Evolutionary conservation across 2,888 invertebrate species (phyloP), one percentile per base, ranked within the genome.

Genomic region (Polyommatus iphigenia): DNA sequence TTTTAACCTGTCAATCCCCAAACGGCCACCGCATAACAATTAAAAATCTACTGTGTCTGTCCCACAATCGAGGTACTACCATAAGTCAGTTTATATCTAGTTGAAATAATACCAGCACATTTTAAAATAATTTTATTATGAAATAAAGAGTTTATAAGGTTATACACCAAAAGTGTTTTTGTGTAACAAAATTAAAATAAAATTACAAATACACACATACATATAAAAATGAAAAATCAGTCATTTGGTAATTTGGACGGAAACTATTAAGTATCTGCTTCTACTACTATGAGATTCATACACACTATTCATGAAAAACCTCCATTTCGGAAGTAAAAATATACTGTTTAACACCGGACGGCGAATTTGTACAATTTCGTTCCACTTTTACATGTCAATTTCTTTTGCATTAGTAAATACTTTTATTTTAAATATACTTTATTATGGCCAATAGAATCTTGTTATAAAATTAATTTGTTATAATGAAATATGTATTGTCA

Each of bases 221-320:
- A 71, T 41, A 77, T 75, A 85, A 85, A 83, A 88, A 89, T 85
- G 84, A 87, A 86, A 88, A 87, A 87, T 92, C 92, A 92, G 93
- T 92, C 91, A 91, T 91, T 91, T 87, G 88, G 90, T 89, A 91
- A 85, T 88, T 93, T 93, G 93, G 93, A 93, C 93, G 93, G 93
- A 93, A 89, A 91, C 90, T 92, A 93, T 87, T 92, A 93, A 92
- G 93, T 93, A 91, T 90, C 88, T 82, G 86, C 87, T 88, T 85
- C 82, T 85, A 82, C 81, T 80, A 83, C 81, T 82, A 85, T 85
- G 89, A 91, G 86, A 89, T 89, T 90, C 86, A 81, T 84, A 84
- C 78, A 80, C 81, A 75, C 50, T 75, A 73, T 18, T 24, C 2
- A 75, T 81, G 81, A 79, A 80, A 3, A 18, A 54, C 13, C 18